Percentiles rank a stretch among this genome's conserved stretches.
Conservation (phyloP, 1,140 invertebrate species). For the Temnothorax nylanderi region DNA sequence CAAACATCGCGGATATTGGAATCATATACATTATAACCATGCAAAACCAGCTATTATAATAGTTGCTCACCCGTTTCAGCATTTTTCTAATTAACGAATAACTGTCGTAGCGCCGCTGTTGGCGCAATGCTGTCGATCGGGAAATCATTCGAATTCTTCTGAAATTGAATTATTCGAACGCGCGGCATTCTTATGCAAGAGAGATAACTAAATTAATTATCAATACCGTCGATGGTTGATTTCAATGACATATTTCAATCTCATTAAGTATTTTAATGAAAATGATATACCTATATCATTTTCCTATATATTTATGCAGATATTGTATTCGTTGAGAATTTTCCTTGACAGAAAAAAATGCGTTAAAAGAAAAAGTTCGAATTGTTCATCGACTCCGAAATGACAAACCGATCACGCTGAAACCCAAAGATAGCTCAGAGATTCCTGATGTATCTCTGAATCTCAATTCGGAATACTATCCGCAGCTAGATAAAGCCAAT, state of each 20-base stretch:
- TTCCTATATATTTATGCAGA: background rate
- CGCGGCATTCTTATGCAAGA: background rate
- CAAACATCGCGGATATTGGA: background rate
- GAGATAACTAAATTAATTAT: constrained; percentile 9
- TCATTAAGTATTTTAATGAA: background rate
- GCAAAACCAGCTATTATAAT: background rate
- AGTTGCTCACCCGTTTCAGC: background rate
- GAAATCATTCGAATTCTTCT: background rate
- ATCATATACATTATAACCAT: background rate
- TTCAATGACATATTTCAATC: constrained; percentile 7
- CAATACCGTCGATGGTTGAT: background rate
- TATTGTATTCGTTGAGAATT: background rate
- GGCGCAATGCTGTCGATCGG: too few species aligned
- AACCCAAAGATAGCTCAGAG: background rate
- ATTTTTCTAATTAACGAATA: constrained; percentile 25
- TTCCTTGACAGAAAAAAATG: constrained; percentile 35
- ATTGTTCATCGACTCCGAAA: background rate
- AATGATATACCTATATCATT: background rate
- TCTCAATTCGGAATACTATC: constrained; percentile 27
- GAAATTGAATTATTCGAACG: background rate
- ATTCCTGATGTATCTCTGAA: background rate
- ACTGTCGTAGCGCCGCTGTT: background rate
- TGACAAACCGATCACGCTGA: background rate
- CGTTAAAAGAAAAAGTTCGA: constrained; percentile 23
- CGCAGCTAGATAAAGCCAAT: background rate